Percentiles rank a stretch among this genome's conserved stretches.
These are phyloP conservation scores for Ferrisia virgata DNA, from an alignment of 2,888 invertebrate genomes.

Conservation along the genomic window DNA sequence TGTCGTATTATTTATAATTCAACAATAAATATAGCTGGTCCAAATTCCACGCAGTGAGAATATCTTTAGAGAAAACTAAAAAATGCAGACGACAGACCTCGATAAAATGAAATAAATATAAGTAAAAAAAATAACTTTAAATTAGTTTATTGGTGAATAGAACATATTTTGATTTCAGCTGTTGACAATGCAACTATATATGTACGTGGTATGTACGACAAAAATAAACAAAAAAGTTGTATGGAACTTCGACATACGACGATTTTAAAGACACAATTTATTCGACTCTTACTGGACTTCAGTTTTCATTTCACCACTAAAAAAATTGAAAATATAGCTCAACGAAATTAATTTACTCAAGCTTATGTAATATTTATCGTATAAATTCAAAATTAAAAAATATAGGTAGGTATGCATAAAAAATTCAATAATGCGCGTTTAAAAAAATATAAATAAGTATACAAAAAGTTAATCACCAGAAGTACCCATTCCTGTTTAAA, in stretches of 20 bases:
- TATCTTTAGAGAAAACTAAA: no score
- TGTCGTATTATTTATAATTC: no score
- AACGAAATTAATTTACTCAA: background rate
- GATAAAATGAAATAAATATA: background rate
- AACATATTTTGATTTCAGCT: slow-evolving; percentile 24
- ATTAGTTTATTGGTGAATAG: slow-evolving; percentile 27
- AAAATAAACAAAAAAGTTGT: background rate
- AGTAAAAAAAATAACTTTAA: background rate
- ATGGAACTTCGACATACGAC: background rate
- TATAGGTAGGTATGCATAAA: slow-evolving; percentile 6
- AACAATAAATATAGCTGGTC: no score
- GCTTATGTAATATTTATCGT: background rate
- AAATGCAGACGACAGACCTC: no score
- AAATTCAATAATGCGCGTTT: background rate
- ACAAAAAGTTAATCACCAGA: slow-evolving; percentile 7
- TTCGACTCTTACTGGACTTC: background rate
- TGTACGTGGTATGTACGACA: background rate
- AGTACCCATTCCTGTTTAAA: slow-evolving; percentile 3
- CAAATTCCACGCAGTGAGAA: no score
- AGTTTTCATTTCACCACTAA: background rate
- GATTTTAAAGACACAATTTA: background rate
- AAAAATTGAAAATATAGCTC: background rate
- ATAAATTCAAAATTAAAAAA: slow-evolving; percentile 23
- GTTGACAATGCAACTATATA: background rate
- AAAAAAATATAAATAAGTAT: background rate